Evolutionary conservation across 2,113 vertebrate species (phyloP).

Genomic region (Hiodon alosoides): DNA sequence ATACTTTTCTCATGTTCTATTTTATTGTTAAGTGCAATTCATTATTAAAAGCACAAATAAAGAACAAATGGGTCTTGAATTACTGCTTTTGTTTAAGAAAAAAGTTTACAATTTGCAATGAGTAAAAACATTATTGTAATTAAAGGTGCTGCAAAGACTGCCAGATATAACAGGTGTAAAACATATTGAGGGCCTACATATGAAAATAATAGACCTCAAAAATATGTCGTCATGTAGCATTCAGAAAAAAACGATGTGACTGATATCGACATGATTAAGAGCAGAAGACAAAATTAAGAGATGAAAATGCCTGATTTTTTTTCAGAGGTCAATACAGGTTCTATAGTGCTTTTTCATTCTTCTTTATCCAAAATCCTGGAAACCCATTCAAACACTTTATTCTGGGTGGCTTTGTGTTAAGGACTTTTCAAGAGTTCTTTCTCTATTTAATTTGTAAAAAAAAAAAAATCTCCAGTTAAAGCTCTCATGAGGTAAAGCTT

Average conservation of each 20-base stretch:
- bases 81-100: not conserved
- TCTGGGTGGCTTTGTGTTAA: slow-evolving; percentile 48
- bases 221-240: no score
- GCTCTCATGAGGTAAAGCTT: slow-evolving; percentile 71
- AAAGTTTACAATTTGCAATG: not conserved
- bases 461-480: slow-evolving; percentile 41
- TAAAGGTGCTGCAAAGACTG: slow-evolving; percentile 17
- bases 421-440: slow-evolving; percentile 39
- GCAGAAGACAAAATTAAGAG: slow-evolving; percentile 56
- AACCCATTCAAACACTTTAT: slow-evolving; percentile 34
- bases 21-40: no score
- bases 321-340: slow-evolving; percentile 36
- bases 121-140: no score
- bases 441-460: slow-evolving; percentile 51
- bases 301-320: slow-evolving; percentile 46
- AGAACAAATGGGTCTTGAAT: not conserved
- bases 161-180: slow-evolving; percentile 52
- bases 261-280: slow-evolving; percentile 28
- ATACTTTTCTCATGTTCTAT: no score
- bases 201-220: no score
- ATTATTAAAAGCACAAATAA: no score
- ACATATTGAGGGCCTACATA: slow-evolving; percentile 54
- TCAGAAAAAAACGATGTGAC: no score
- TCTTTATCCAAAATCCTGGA: slow-evolving; percentile 34
- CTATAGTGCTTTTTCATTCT: slow-evolving; percentile 53